These are phyloP conservation scores for Anoplolepis gracilipes DNA, from an alignment of 1,140 invertebrate species.

Conservation along the genomic window DNA sequence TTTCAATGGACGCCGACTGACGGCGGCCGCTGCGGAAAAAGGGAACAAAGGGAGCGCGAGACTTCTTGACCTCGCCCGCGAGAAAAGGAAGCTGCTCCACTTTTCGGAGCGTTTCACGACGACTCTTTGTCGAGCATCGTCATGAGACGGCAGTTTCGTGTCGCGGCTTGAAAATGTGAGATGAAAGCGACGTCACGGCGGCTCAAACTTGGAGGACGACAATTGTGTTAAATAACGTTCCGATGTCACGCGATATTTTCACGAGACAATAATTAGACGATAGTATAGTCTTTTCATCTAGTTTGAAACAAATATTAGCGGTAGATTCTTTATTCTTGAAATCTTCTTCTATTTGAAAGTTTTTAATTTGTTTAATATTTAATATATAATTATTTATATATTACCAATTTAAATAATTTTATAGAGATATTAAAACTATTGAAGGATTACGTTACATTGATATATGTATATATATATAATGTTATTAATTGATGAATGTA, in stretches of 20 bases:
- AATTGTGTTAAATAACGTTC: conserved; percentile 8
- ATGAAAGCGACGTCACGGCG: conserved; percentile 43
- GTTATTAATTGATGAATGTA: conserved; percentile 10
- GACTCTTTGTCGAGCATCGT: conserved; percentile 39
- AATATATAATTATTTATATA: too few species aligned
- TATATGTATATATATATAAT: neutral
- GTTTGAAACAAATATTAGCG: neutral
- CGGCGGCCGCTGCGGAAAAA: conserved; percentile 9
- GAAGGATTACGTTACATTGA: neutral
- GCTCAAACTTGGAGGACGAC: conserved; percentile 11
- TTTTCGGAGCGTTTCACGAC: conserved; percentile 39
- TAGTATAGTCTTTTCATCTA: neutral
- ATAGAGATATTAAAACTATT: neutral
- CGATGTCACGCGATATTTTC: conserved; percentile 21
- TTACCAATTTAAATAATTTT: neutral
- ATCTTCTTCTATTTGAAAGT: neutral
- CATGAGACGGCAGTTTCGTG: conserved; percentile 37
- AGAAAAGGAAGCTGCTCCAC: conserved; percentile 54
- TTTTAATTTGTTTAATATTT: neutral
- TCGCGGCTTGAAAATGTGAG: conserved; percentile 21
- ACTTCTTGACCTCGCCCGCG: conserved; percentile 50
- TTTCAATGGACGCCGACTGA: conserved; percentile 42
- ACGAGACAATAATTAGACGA: neutral
- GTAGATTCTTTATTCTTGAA: neutral
- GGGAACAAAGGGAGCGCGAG: conserved; percentile 44